Evolutionary conservation across 2,797 vertebrate genomes (phyloP), one percentile per base, ranked within the genome.

Genomic region (Crypturellus tataupa): DNA sequence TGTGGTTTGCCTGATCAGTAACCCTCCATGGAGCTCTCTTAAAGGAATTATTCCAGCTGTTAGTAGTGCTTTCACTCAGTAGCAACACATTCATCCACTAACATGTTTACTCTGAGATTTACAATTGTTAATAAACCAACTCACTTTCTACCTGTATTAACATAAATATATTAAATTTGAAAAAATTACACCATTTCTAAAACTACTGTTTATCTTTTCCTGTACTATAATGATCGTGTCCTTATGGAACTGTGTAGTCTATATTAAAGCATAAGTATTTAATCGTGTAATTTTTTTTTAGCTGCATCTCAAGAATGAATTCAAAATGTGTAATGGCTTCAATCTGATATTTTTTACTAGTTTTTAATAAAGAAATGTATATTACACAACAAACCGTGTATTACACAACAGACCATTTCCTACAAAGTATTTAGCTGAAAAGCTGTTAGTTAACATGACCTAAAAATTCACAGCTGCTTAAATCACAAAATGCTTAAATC

Each of bases 391-490:
- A 37, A 9, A 37, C 37, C 27, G 25, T 46, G 29, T 73, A 73
- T 71, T 92, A 76, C 10, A 60, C 63, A 79, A 75, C 21, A 46
- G n/a, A 85, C 20, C 31, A 75, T 80, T 89, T 94, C 77, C 89
- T 77, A 69, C 3, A 14, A 46, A 49, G 39, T 59, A 71, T 70
- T 89, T 84, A 68, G 40, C 82, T 87, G 77, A 73, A 95, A 90
- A 87, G 19, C 63, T 85, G 85, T 70, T 51, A 82, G 85, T 5
- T 95, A 62, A 81, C 33, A 64, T 95, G 67, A 96, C 87, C 85
- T 94, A 94, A 95, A 89, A 75, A 88, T 81, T 81, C 31, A 79
- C 47, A 87, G 59, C 47, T 51, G 24, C 49, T 51, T 51, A 51
- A 51, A 51, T 25, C 49, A 51, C 49, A 85, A 93, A 88, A 93